Conservation (phyloP, 2,888 invertebrate species). For the Chrysodeixis includens region DNA sequence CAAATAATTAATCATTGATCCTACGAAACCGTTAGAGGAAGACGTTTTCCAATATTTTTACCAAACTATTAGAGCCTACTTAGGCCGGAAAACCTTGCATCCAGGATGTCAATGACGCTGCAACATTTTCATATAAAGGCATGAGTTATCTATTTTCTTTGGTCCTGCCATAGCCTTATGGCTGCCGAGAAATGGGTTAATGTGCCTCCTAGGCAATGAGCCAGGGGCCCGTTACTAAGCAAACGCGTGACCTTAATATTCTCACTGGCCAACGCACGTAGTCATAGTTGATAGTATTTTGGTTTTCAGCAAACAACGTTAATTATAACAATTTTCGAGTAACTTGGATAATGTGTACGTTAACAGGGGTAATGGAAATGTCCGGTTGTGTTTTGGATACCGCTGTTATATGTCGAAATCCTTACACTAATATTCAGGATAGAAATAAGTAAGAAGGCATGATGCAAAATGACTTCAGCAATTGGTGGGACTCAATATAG, state of each 20-base stretch:
- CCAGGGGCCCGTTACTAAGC: slow-evolving; percentile 30
- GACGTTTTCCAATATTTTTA: too few relatives aligned
- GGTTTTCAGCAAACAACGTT: neutral
- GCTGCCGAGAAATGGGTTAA: slow-evolving; percentile 20
- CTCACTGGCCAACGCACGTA: slow-evolving; percentile 8
- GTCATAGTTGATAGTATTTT: slow-evolving; percentile 28
- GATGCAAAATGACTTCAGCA: neutral
- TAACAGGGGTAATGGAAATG: neutral
- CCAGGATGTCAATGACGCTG: neutral
- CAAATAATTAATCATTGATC: too few relatives aligned
- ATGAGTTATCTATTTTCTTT: slow-evolving; percentile 31
- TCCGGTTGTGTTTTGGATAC: too few relatives aligned
- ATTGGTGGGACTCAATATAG: too few relatives aligned
- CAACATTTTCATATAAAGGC: neutral
- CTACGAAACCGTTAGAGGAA: too few relatives aligned
- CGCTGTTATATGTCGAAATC: too few relatives aligned
- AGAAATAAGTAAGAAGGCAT: too few relatives aligned
- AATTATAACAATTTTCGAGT: neutral
- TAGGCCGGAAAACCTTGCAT: slow-evolving; percentile 3
- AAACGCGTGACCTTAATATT: slow-evolving; percentile 27
- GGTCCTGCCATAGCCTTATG: slow-evolving; percentile 17
- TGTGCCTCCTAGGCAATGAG: slow-evolving; percentile 25
- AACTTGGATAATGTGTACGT: neutral
- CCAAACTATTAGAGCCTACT: neutral
- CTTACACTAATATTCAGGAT: too few relatives aligned